Base-by-base conservation (phyloP, 2,888 invertebrate species). In the Frankliniella fusca region DNA sequence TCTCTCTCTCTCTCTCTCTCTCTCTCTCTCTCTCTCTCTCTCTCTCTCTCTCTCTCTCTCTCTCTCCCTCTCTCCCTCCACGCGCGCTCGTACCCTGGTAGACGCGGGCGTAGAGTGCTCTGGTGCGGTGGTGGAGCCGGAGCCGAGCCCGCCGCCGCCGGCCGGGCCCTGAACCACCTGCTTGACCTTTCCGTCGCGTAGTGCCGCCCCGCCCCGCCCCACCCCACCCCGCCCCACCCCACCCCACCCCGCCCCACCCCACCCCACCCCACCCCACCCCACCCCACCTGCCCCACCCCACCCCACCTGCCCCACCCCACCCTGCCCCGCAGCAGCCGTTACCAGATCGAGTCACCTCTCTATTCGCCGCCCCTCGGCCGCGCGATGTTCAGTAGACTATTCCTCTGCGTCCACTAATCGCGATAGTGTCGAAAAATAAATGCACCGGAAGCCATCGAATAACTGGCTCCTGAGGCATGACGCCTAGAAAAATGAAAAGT, bases 161-260 rank as follows among this genome's bases (percentile, higher is more conserved):
- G 23, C 12, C 70, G 70, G 70, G 70, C 70, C 70, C 70, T 76
- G 70, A 76, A 76, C 70, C 70, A 76, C 70, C 70, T 76, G 70
- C 70, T 76, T 76, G 70, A 76, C 70, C 70, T 76, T 76, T 76
- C 70, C 38, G 38, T 38, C 38, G 38, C 38, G 38, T 38, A 23
- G 20, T 18, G 61, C 61, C 61, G 61, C 18, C n/a, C n/a, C n/a
- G 61, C 54, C 54, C 54, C 54, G 18, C 61, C 61, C 61, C 61
- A 0, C 61, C 18, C 61, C n/a, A 18, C 18, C 61, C 18, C 61
- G 18, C 61, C 18, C 61, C 61, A 7, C n/a, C 61, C 15, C 61
- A 0, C 61, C 15, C 54, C 15, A 2, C 54, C 15, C 54, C 54
- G 54, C 50, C 50, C 10, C 50, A 9, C 10, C 50, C 50, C 10